A percentile compares a stretch with the other conserved stretches of the same genome.
Evolutionary conservation across 2,797 vertebrate genomes (phyloP).

Genomic region (Paramormyrops hopkinsi): DNA sequence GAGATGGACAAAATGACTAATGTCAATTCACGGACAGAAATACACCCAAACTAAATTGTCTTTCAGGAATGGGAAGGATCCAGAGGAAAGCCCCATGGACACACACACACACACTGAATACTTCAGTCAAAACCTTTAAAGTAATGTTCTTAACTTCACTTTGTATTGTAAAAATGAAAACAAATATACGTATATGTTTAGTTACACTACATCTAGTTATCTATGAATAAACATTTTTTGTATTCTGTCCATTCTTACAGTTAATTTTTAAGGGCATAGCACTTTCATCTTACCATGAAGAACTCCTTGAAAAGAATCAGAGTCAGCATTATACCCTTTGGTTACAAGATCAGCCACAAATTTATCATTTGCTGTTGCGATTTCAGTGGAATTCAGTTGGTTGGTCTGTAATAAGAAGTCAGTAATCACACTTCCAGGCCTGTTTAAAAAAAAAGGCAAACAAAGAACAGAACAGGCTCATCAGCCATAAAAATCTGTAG

Average conservation of each 20-base stretch:
- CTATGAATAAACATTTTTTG: neutral
- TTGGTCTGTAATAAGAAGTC: neutral
- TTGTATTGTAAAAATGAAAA: neutral
- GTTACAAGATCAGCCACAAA: neutral
- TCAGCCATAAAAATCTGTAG: neutral
- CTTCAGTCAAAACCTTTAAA: neutral
- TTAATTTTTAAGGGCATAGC: neutral
- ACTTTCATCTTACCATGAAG: neutral
- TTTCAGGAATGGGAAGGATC: neutral
- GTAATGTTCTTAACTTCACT: neutral
- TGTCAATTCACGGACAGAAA: neutral
- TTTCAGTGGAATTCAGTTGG: neutral
- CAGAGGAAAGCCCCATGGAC: neutral
- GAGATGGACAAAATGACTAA: neutral
- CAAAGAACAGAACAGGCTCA: neutral
- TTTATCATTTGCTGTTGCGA: neutral
- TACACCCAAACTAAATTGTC: neutral
- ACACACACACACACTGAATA: neutral
- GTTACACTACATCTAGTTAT: neutral
- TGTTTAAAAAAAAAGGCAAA: neutral
- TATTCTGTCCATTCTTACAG: neutral
- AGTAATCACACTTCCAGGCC: constrained; percentile 9
- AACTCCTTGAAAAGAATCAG: neutral
- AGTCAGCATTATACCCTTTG: neutral
- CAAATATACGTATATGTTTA: neutral